Conservation (phyloP, 2,113 vertebrate genomes). For the Struthidea cinerea region DNA sequence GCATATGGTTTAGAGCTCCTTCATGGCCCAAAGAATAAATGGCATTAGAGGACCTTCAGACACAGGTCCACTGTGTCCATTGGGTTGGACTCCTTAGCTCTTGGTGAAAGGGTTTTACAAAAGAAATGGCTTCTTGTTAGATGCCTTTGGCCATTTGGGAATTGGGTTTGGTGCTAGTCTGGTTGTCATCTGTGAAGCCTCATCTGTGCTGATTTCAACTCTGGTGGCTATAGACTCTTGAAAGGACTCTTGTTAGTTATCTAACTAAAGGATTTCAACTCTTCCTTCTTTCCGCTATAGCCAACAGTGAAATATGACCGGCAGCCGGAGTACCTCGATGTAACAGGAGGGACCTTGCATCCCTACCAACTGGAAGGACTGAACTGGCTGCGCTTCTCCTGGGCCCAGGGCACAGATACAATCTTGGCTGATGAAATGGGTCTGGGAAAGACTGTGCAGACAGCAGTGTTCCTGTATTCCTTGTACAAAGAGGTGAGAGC, state of each 20-base stretch:
- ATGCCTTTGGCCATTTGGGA: neutral
- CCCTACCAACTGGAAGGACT: slow-evolving; percentile 96
- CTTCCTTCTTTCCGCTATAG: slow-evolving; percentile 56
- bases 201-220: no score
- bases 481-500: slow-evolving; percentile 91
- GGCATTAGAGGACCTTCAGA: neutral
- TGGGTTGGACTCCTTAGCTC: neutral
- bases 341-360: slow-evolving; percentile 89
- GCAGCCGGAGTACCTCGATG: slow-evolving; percentile 91
- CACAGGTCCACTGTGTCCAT: accelerated
- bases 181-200: neutral
- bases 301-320: slow-evolving; percentile 96
- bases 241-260: neutral
- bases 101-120: neutral
- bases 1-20: neutral
- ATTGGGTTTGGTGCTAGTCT: neutral
- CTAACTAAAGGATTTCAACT: neutral
- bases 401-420: slow-evolving; percentile 97
- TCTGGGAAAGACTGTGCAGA: slow-evolving; percentile 96
- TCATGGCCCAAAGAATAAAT: neutral
- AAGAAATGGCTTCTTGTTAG: neutral
- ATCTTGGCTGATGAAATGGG: slow-evolving; percentile 99
- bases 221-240: neutral
- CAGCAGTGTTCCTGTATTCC: slow-evolving; percentile 94
- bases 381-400: slow-evolving; percentile 97